Conservation (phyloP, 2,888 invertebrate species). For the Lepidonotus clava region DNA sequence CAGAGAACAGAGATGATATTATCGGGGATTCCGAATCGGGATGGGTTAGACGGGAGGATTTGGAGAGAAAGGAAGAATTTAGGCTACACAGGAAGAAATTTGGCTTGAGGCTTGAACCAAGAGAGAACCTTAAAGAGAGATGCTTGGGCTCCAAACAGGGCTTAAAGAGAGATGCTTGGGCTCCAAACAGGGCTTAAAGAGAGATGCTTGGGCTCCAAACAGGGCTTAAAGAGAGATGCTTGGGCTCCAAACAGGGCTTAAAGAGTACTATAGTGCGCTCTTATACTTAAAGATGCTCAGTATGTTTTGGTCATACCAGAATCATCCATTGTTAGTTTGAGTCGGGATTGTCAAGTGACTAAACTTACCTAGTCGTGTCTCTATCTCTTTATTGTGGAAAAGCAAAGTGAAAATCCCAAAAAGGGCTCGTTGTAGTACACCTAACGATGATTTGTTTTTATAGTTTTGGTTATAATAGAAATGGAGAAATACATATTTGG, state of each 20-base stretch:
- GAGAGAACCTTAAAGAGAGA: too few relatives aligned
- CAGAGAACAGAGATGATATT: too few relatives aligned
- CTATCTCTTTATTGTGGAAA: conserved; percentile 45
- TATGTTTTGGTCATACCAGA: not conserved
- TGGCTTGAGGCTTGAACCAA: too few relatives aligned
- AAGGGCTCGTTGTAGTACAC: conserved; percentile 21
- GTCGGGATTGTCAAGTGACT: conserved; percentile 43
- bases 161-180: too few relatives aligned
- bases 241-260: not conserved
- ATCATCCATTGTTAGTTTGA: conserved; percentile 36
- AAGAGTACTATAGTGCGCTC: conserved; percentile 6
- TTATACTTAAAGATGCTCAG: conserved; percentile 7
- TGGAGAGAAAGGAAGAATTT: too few relatives aligned
- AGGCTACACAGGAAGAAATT: too few relatives aligned
- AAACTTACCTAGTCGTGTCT: conserved; percentile 47
- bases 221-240: not conserved
- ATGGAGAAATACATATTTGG: too few relatives aligned
- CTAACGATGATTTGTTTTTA: not conserved
- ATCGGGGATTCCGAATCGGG: too few relatives aligned
- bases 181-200: too few relatives aligned
- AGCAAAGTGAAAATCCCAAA: conserved; percentile 41
- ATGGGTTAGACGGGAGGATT: too few relatives aligned
- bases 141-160: too few relatives aligned
- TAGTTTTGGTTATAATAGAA: not conserved
- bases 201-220: not conserved